Evolutionary conservation across 2,888 invertebrate genomes (phyloP), one percentile per base, ranked within the genome.

Genomic region (Acanthosoma haemorrhoidale): DNA sequence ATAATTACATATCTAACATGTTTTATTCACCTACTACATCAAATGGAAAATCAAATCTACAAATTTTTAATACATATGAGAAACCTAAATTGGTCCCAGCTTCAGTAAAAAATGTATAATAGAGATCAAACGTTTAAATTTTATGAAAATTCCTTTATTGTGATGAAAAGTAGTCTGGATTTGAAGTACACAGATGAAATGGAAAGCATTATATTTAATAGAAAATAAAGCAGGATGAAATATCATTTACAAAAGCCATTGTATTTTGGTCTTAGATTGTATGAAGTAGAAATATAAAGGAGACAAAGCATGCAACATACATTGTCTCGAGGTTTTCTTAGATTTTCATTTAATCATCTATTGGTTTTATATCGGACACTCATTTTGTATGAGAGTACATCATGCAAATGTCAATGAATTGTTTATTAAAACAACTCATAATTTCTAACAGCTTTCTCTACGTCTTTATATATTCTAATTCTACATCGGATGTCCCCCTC

Each of bases 231-330:
- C 51, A 51, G 25, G n/a, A 29, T 51, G 51, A n/a, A 51, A 51
- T 21, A 13, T 51, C 13, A 13, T 51, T 25, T 21, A 43, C 13
- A 21, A 51, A 25, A 51, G 29, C 25, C 51, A 51, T 25, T 25
- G 21, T 51, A 51, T n/a, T 51, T n/a, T 51, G 25, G n/a, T 51
- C 5, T 5, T 51, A 25, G 4, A 25, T 51, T 25, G 29, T 51
- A n/a, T 25, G 21, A 21, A 6, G n/a, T 25, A 25, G 13, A 51
- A 25, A 51, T 25, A 51, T 21, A 51, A 21, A 25, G 51, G 51
- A 51, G 51, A 51, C 51, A 51, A 51, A 51, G 51, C 51, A 51
- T 51, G 51, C 51, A 51, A 51, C 25, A 51, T 51, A n/a, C 51
- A 51, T 51, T 51, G 51, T 51, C 51, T 8, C 51, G n/a, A 51